Evolutionary conservation across 2,797 vertebrate species (phyloP), one percentile per base, ranked within the genome.

Genomic region (Epinephelus coioides): DNA sequence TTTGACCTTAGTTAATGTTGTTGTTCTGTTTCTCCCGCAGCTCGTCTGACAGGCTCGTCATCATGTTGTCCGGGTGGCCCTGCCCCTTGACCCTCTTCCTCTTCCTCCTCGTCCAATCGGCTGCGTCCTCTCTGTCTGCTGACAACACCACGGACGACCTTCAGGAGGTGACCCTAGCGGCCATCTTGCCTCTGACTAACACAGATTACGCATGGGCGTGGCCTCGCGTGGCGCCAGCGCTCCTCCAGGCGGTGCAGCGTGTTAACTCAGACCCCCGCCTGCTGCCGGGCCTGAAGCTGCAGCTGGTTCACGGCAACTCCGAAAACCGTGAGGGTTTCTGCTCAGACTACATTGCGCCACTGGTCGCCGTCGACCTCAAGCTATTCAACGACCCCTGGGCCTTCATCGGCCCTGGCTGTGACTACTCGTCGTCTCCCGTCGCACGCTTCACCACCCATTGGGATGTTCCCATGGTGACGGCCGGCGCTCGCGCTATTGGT

Each of bases 131-230:
- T 46, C 27, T 25, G 1, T 13, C 70, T 9, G 5, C 66, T n/a
- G 49, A 49, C 44, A 71, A 85, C 63, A 5, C 46, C 53, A 73
- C 77, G 1, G 43, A 43, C 0, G 46, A 57, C 34, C 72, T 66
- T 25, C 84, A 91, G 76, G 80, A 93, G 62, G 89, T 98, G 78
- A 97, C 94, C 4, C 73, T 98, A 15, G 97, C 97, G 0, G 97
- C 96, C 88, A 96, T 98, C 62, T 89, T 98, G 44, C 97, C 97
- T 0, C 74, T 83, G 25, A 92, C 70, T 51, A 98, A 98, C 92
- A 95, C 95, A 0, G 93, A 94, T 13, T 98, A 98, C 72, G 96
- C 97, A 0, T 98, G 97, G 97, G 96, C 97, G 6, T 97, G 97
- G 97, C 96, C 96, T 3, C 95, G 97, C 2, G 97, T 98, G 67